phyloP scores from a whole-genome alignment of 2,113 vertebrate species.

The Vanacampus margaritifer region DNA sequence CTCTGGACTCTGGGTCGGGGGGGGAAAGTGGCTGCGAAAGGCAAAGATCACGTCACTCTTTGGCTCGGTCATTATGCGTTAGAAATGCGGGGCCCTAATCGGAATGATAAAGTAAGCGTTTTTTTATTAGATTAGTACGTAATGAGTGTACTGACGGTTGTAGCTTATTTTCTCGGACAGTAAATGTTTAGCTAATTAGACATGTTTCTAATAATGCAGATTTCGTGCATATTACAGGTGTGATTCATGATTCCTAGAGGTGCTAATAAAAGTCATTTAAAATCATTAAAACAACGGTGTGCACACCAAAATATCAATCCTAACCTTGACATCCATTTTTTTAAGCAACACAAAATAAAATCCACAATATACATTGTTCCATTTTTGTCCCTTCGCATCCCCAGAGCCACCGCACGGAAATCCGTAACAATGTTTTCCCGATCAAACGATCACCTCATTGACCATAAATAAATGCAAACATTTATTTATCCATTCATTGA shows the following conservation, averaged over 20 bases:
- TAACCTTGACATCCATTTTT: no score
- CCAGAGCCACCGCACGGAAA: no score
- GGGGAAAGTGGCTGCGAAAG: constrained; percentile 52
- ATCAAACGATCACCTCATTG: no score
- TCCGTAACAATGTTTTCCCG: no score
- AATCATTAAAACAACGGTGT: no score
- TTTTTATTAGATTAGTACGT: constrained; percentile 21
- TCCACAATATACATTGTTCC: no score
- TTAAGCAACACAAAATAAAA: no score
- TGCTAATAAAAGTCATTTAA: background rate
- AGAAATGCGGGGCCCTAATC: constrained; percentile 41
- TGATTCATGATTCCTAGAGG: background rate
- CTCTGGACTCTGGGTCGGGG: constrained; percentile 55
- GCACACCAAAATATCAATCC: no score
- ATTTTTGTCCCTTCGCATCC: no score
- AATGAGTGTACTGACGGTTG: constrained; percentile 22
- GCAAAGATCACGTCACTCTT: constrained; percentile 68
- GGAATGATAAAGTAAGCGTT: constrained; percentile 26
- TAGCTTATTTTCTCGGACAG: background rate
- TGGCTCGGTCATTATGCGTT: constrained; percentile 48
- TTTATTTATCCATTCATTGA: no score
- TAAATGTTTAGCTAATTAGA: constrained; percentile 8
- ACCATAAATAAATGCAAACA: no score
- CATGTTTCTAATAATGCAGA: background rate
- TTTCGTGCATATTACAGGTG: background rate